Conservation (phyloP, 2,113 vertebrate species). For the Melanerpes aurifrons region DNA sequence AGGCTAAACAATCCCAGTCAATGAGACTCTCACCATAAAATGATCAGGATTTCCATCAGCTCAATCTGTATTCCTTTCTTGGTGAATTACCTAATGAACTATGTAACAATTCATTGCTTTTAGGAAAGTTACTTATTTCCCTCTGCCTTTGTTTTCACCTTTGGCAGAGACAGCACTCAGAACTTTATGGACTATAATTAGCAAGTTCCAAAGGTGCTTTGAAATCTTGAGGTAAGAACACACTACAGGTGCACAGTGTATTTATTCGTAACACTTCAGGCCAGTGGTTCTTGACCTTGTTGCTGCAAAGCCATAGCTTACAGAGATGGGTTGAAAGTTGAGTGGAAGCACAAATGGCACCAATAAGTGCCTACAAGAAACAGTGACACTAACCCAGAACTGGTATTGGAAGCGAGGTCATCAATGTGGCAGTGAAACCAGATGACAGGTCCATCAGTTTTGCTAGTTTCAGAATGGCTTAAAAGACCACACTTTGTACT, state of each 20-base stretch:
- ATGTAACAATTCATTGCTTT: not conserved
- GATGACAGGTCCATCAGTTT: not conserved
- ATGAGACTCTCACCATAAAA: not conserved
- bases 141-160: not conserved
- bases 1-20: no score
- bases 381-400: not conserved
- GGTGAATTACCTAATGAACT: not conserved
- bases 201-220: not conserved
- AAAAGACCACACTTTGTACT: not conserved
- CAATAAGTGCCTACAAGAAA: not conserved
- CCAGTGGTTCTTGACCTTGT: not conserved
- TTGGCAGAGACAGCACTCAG: not conserved
- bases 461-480: not conserved
- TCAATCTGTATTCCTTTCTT: not conserved
- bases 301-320: not conserved
- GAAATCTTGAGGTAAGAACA: not conserved
- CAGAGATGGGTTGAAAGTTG: not conserved
- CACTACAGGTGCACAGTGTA: fast-evolving
- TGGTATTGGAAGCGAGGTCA: not conserved
- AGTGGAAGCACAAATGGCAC: not conserved
- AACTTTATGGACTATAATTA: not conserved
- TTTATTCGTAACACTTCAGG: not conserved
- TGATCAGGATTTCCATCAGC: not conserved
- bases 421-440: not conserved
- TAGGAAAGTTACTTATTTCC: not conserved